Base-by-base conservation (phyloP, 2,888 invertebrate species). In the Mellilla xanthometata region DNA sequence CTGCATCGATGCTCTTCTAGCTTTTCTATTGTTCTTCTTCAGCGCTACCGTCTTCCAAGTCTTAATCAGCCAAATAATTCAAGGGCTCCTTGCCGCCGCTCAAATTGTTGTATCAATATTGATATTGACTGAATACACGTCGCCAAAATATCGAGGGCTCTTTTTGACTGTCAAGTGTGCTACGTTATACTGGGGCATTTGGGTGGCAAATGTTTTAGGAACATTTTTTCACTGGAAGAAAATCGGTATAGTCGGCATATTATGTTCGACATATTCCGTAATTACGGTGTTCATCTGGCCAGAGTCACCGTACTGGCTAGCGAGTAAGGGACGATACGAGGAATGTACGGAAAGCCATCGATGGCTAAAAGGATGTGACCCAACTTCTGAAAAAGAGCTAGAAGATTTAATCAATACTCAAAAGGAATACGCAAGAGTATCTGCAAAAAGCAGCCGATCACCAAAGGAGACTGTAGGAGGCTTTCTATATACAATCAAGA, bases 281-380 rank as follows among this genome's bases (percentile, higher is more conserved):
- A 11, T 30, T 0, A 52, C 57, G 1, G 12, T 60, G 3, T 15
- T 58, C 2, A 36, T 63, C 4, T 62, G 64, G 60, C 67, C 73
- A 0, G 72, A 72, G 26, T 72, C 72, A 1, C 73, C 73, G 0
- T 56, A 65, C 23, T 79, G 77, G 77, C 45, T 79, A 6, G 76
- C 76, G 0, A 72, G 60, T 11, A 69, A 57, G 49, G 63, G 58
- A 8, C 55, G 58, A 5, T 72, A 62, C 23, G 51, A 68, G 3
- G 68, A 73, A 31, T 71, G 75, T 34, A 59, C 60, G 11, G 38
- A 33, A 8, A 54, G 68, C 0, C 73, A 70, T 36, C 53, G 62
- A 11, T 69, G 63, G 60, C 30, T 79, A 0, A 72, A 74, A 41
- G 79, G 78, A 0, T 39, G 34, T 2, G 54, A 58, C 15, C 53